phyloP scores from a whole-genome alignment of 2,888 invertebrate species.

The Eupithecia insigniata region DNA sequence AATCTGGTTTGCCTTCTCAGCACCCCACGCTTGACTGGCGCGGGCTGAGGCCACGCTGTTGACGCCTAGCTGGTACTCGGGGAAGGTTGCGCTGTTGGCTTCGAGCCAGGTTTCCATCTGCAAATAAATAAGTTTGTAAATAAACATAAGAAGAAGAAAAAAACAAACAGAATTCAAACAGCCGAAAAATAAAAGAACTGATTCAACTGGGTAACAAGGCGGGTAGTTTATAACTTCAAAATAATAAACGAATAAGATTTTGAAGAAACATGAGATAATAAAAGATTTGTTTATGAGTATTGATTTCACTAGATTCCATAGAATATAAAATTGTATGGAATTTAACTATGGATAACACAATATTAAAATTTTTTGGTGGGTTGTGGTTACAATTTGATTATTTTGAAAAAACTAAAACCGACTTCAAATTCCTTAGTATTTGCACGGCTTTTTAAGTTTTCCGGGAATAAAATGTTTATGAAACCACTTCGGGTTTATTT shows the following conservation, averaged over 20 bases:
- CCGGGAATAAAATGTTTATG: too few species aligned
- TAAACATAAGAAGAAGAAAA: not conserved
- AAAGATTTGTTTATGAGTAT: too few species aligned
- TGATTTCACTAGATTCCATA: too few species aligned
- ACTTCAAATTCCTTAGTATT: too few species aligned
- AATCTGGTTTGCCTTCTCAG: slow-evolving; percentile 56
- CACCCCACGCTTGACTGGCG: slow-evolving; percentile 69
- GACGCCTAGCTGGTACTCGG: slow-evolving; percentile 61
- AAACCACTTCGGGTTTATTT: too few species aligned
- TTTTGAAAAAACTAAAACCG: too few species aligned
- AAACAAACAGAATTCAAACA: not conserved
- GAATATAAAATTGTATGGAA: too few species aligned
- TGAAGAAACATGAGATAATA: too few species aligned
- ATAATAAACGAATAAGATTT: not conserved
- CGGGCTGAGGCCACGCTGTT: slow-evolving; percentile 62
- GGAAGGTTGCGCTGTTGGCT: slow-evolving; percentile 45
- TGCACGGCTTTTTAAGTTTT: too few species aligned
- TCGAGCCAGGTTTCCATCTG: slow-evolving; percentile 75
- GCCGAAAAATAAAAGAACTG: not conserved
- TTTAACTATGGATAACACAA: too few species aligned
- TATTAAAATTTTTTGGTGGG: too few species aligned
- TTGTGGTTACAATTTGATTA: too few species aligned
- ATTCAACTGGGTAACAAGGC: not conserved
- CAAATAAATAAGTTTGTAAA: not conserved
- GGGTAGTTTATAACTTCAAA: not conserved